phyloP scores from a whole-genome alignment of 2,113 vertebrate genomes.

The Serinus canaria region DNA sequence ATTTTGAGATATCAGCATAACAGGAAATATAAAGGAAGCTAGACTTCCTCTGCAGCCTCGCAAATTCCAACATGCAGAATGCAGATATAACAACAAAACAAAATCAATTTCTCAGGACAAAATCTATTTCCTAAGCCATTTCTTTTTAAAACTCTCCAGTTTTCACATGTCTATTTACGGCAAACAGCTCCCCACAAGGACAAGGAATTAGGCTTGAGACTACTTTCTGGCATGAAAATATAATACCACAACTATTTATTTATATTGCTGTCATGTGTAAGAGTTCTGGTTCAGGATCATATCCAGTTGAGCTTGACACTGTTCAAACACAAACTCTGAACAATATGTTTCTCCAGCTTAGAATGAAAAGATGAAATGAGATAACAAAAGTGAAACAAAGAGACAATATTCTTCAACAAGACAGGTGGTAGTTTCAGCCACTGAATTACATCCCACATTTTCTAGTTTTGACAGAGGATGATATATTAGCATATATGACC shows the following conservation, averaged over 20 bases:
- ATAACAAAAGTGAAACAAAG: neutral
- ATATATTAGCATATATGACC: neutral
- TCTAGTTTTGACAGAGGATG: neutral
- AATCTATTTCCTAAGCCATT: neutral
- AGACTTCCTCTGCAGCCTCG: constrained; percentile 10
- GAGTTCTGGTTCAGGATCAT: neutral
- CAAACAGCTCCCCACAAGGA: neutral
- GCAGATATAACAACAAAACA: neutral
- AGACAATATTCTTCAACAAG: neutral
- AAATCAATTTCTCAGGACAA: neutral
- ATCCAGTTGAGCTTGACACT: neutral
- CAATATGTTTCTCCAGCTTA: neutral
- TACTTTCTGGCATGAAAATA: neutral
- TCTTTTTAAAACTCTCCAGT: neutral
- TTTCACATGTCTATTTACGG: neutral
- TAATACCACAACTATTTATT: neutral
- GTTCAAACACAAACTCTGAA: neutral
- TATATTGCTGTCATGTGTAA: neutral
- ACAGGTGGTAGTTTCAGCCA: neutral
- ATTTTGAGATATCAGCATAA: neutral
- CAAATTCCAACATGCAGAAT: neutral
- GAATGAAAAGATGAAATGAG: neutral
- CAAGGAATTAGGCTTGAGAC: neutral
- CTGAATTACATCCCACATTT: neutral
- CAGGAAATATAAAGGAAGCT: constrained; percentile 28